phyloP scores from a whole-genome alignment of 2,888 invertebrate species.

The Agrotis clavis region DNA sequence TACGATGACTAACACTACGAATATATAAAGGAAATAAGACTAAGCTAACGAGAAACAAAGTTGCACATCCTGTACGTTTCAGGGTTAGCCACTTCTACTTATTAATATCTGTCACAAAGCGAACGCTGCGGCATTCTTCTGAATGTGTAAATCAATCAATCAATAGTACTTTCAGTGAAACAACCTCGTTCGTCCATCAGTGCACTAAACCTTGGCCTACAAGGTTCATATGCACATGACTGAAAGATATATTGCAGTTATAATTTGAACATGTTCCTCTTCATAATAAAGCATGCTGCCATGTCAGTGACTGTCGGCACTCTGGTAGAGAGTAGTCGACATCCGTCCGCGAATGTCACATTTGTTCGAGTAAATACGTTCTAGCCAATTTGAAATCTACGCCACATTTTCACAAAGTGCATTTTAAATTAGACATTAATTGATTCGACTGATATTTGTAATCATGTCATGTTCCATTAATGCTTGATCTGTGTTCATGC shows the following conservation, averaged over 20 bases:
- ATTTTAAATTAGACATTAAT: constrained; percentile 43
- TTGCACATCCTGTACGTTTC: constrained; percentile 34
- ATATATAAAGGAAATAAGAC: constrained; percentile 45
- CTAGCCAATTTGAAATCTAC: constrained; percentile 65
- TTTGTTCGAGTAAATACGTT: constrained; percentile 68
- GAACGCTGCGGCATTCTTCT: constrained; percentile 34
- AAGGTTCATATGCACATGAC: constrained; percentile 73
- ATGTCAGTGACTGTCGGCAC: constrained; percentile 74
- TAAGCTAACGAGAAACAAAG: constrained; percentile 29
- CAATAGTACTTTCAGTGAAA: constrained; percentile 62
- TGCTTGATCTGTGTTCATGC: constrained; percentile 12
- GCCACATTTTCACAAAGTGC: constrained; percentile 52
- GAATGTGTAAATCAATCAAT: constrained; percentile 64
- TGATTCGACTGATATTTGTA: constrained; percentile 26
- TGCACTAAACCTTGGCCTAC: constrained; percentile 76
- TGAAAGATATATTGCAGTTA: constrained; percentile 77
- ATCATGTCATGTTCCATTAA: constrained; percentile 27
- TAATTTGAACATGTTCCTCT: constrained; percentile 73
- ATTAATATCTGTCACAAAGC: constrained; percentile 59
- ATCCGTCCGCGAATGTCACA: constrained; percentile 67
- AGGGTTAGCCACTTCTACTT: constrained; percentile 43
- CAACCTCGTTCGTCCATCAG: constrained; percentile 79
- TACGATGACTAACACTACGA: constrained; percentile 48
- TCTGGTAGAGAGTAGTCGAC: constrained; percentile 62
- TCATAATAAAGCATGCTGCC: constrained; percentile 75